A percentile compares a stretch with the other conserved stretches of the same genome.
Conservation (phyloP, 2,113 vertebrate species). For the Seriola quinqueradiata region DNA sequence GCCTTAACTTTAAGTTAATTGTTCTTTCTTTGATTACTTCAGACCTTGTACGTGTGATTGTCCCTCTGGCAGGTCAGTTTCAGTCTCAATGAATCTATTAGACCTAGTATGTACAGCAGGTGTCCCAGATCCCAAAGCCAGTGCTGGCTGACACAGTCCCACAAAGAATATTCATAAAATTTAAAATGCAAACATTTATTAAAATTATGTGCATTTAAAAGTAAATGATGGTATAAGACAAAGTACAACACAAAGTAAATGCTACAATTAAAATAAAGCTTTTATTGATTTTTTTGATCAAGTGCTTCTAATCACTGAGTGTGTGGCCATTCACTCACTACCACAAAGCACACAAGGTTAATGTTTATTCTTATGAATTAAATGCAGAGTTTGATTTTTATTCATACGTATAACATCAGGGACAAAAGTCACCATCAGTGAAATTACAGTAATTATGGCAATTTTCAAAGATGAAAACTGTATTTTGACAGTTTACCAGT, state of each 20-base stretch:
- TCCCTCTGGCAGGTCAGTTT: too few relatives aligned
- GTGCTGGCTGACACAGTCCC: too few relatives aligned
- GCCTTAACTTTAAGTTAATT: too few relatives aligned
- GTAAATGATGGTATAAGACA: background rate
- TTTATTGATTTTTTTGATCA: background rate
- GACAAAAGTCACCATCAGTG: background rate
- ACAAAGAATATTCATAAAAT: background rate
- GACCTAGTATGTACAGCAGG: too few relatives aligned
- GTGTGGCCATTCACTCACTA: fast-evolving
- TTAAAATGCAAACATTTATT: conserved; percentile 36
- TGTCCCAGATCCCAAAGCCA: too few relatives aligned
- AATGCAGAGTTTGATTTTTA: background rate
- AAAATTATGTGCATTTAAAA: background rate
- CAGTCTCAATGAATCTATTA: too few relatives aligned
- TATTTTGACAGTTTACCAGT: too few relatives aligned
- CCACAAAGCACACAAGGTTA: background rate
- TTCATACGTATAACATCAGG: background rate
- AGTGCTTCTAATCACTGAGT: background rate
- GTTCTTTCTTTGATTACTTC: too few relatives aligned
- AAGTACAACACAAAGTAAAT: background rate
- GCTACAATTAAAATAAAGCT: background rate
- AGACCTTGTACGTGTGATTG: too few relatives aligned
- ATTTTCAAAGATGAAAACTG: too few relatives aligned
- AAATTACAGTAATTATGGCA: too few relatives aligned
- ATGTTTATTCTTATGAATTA: background rate